A percentile compares a stretch with the other conserved stretches of the same genome.
Evolutionary conservation across 2,113 vertebrate species (phyloP).

Genomic region (Rhodinocichla rosea): DNA sequence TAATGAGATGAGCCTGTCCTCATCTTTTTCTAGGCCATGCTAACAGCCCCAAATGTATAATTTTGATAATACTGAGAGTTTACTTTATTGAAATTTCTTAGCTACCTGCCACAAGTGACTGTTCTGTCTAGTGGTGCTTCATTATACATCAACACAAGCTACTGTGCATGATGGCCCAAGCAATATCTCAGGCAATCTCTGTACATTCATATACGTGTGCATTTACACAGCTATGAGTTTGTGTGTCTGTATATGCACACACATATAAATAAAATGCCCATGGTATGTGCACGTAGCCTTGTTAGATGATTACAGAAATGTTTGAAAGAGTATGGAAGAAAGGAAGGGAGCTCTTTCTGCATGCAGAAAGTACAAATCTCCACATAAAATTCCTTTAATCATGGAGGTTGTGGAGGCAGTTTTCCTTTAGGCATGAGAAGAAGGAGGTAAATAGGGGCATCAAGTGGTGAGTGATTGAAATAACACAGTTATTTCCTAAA

Average conservation of each 20-base stretch:
- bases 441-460: background rate
- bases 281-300: background rate
- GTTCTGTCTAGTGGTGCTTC: conserved; percentile 87
- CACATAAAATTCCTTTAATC: background rate
- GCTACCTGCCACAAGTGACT: conserved; percentile 95
- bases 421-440: background rate
- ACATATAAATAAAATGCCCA: background rate
- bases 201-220: background rate
- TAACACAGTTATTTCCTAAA: background rate
- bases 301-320: background rate
- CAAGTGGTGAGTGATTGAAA: background rate
- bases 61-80: conserved; percentile 98
- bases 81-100: conserved; percentile 97
- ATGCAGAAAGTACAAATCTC: background rate
- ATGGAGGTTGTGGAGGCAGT: background rate
- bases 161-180: conserved; percentile 39
- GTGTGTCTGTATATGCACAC: background rate
- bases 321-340: background rate
- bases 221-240: background rate
- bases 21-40: conserved; percentile 89
- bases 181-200: conserved; percentile 13
- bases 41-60: conserved; percentile 96
- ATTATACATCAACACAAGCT: conserved; percentile 73
- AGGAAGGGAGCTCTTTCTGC: background rate
- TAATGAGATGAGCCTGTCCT: conserved; percentile 99